Evolutionary conservation across 2,888 invertebrate species (phyloP).

Genomic region (Teinopalpus imperialis): DNA sequence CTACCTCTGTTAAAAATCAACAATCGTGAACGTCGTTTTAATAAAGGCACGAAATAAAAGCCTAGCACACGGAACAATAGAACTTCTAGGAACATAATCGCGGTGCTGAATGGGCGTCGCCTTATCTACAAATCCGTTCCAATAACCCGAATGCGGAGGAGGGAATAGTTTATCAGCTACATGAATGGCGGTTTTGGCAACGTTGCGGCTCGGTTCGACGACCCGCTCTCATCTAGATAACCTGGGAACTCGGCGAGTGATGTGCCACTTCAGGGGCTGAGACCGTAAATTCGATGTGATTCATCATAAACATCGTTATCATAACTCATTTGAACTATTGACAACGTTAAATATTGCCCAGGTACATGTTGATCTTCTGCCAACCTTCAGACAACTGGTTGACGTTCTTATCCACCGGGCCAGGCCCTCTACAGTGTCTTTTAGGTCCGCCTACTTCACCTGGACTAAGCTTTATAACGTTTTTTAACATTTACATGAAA

Average conservation of each 20-base stretch:
- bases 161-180: slow-evolving; percentile 37
- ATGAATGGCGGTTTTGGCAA: slow-evolving; percentile 56
- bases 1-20: too few species aligned
- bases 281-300: background rate
- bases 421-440: slow-evolving; percentile 72
- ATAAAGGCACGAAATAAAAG: background rate
- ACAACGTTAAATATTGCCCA: slow-evolving; percentile 44
- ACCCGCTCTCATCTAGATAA: slow-evolving; percentile 31
- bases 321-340: background rate
- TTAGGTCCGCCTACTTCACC: slow-evolving; percentile 54
- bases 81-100: slow-evolving; percentile 21
- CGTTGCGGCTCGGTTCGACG: slow-evolving; percentile 37
- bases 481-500: too few species aligned
- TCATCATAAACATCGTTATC: too few species aligned
- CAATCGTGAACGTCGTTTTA: too few species aligned
- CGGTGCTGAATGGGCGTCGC: slow-evolving; percentile 10
- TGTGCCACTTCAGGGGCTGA: background rate
- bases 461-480: too few species aligned
- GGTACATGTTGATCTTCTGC: slow-evolving; percentile 76
- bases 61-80: slow-evolving; percentile 3
- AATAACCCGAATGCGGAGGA: slow-evolving; percentile 38
- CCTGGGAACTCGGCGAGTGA: slow-evolving; percentile 28
- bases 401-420: slow-evolving; percentile 73
- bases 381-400: slow-evolving; percentile 71
- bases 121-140: slow-evolving; percentile 42